A percentile compares a stretch with the other conserved stretches of the same genome.
phyloP scores from a whole-genome alignment of 2,888 invertebrate species.

The Tanytarsus gracilentus region DNA sequence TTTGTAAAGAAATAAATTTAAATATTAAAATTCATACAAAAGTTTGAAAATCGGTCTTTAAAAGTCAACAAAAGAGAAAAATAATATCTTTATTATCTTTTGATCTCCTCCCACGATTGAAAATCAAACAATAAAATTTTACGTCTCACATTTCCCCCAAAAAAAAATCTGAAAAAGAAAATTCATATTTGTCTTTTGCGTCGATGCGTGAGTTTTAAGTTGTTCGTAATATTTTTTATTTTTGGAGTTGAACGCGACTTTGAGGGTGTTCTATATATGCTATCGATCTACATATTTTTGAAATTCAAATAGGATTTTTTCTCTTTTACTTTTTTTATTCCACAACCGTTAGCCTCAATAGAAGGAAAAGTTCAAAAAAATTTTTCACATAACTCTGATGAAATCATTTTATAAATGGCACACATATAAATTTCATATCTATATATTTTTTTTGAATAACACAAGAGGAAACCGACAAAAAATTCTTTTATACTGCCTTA shows the following conservation, averaged over 20 bases:
- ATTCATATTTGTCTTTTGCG: not conserved
- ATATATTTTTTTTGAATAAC: too few species aligned
- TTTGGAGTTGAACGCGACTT: not conserved
- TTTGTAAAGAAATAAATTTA: too few species aligned
- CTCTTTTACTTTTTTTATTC: not conserved
- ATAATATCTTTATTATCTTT: not conserved
- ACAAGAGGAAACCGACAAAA: too few species aligned
- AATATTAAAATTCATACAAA: not conserved
- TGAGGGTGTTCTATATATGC: not conserved
- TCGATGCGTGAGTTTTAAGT: not conserved
- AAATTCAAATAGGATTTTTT: conserved; percentile 1
- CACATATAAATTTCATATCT: too few species aligned
- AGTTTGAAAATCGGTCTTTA: not conserved
- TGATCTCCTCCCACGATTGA: not conserved
- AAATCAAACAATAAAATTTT: not conserved
- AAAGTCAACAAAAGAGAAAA: not conserved
- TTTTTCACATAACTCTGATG: not conserved
- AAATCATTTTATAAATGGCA: too few species aligned
- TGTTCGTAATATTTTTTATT: not conserved
- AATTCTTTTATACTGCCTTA: too few species aligned
- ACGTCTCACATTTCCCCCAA: not conserved
- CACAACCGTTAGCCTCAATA: not conserved
- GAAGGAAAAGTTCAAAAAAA: not conserved
- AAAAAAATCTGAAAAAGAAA: not conserved
- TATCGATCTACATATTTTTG: conserved; percentile 9